Conservation (phyloP, 2,113 vertebrate species). For the Anhinga rufa region DNA sequence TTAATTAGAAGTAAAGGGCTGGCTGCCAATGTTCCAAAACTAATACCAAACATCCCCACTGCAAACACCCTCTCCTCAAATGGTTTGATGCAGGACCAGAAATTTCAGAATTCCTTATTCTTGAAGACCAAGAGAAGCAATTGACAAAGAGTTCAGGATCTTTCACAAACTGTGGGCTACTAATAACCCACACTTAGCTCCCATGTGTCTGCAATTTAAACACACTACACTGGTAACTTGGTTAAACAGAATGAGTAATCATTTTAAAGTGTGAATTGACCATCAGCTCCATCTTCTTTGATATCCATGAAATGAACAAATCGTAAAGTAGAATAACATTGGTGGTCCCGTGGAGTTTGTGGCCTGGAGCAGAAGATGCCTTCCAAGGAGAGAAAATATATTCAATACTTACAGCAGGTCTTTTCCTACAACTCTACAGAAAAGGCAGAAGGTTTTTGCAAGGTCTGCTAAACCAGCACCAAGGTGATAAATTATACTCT, state of each 20-base stretch:
- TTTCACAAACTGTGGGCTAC: not conserved
- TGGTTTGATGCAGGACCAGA: not conserved
- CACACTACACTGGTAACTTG: not conserved
- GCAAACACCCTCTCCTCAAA: not conserved
- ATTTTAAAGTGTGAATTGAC: not conserved
- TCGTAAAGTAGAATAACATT: not conserved
- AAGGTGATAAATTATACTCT: not conserved
- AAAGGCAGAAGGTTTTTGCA: not conserved
- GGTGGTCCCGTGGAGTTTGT: too few relatives aligned
- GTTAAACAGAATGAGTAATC: not conserved
- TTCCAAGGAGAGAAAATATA: not conserved
- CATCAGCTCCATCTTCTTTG: not conserved
- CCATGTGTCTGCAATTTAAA: not conserved
- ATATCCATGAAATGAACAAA: not conserved
- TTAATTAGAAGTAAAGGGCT: slow-evolving; percentile 13
- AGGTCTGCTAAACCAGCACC: not conserved
- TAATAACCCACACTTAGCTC: not conserved
- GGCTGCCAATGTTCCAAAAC: not conserved
- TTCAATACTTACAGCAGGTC: not conserved
- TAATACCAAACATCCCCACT: not conserved
- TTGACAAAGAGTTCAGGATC: not conserved
- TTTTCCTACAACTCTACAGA: not conserved
- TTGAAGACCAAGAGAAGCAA: not conserved
- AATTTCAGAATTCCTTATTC: not conserved
- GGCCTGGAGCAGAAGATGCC: not conserved